Conservation (phyloP, 2,888 invertebrate species). For the Chrysina gloriosa region DNA sequence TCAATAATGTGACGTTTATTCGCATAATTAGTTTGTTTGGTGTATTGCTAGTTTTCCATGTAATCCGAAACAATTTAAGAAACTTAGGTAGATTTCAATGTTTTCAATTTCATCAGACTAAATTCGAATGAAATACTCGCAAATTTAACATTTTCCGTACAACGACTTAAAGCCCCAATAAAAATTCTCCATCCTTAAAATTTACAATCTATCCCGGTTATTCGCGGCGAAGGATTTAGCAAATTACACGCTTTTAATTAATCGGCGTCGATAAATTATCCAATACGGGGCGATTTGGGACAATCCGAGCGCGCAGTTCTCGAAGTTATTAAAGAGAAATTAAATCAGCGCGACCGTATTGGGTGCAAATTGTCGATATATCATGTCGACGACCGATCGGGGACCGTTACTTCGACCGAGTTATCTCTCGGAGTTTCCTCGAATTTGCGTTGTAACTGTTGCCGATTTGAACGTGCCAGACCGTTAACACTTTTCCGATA, state of each 20-base stretch:
- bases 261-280: conserved; percentile 4
- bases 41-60: too few species aligned
- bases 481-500: background rate
- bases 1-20: too few species aligned
- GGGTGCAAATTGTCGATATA: conserved; percentile 23
- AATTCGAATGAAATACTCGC: too few species aligned
- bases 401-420: background rate
- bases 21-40: too few species aligned
- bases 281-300: too few species aligned
- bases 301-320: background rate
- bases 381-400: background rate
- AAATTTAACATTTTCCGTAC: too few species aligned
- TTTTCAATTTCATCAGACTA: too few species aligned
- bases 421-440: background rate
- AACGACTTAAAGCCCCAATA: too few species aligned
- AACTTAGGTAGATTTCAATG: too few species aligned
- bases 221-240: background rate
- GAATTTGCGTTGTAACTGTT: conserved; percentile 3
- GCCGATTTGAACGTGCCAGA: background rate
- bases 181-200: too few species aligned
- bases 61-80: too few species aligned
- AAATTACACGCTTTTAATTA: background rate
- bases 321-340: conserved; percentile 23
- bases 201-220: background rate
- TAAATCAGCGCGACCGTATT: conserved; percentile 14